Base-by-base conservation (phyloP, 1,140 invertebrate species). In the Acromyrmex heyeri region DNA sequence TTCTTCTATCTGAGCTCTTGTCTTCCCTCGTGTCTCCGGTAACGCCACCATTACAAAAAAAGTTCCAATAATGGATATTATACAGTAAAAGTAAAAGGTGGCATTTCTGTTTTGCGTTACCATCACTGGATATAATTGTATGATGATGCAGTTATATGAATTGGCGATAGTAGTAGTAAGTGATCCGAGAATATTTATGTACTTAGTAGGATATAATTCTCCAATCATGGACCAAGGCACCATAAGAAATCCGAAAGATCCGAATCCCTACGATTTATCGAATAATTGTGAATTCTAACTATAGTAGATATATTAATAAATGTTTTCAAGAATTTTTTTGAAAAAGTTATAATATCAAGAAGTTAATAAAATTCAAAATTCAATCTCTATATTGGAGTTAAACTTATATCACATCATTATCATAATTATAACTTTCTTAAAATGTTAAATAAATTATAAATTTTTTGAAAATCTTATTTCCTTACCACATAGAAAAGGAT, bases 121-220 rank as follows among this genome's bases (percentile, higher is more conserved):
- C 44, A 92, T 77, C 57, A 61, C 76, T 21, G 86, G 91, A 82
- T 92, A 92, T 30, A 91, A 61, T 27, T 90, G 86, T 14, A 90
- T 27, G 24, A 64, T 65, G 3, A 62, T 30, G 50, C 87, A 89
- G 44, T 87, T 79, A 18, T 65, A 91, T 12, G 90, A 61, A 38
- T 34, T 77, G 27, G 48, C 48, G 48, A 50, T 50, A 50, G 48
- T 50, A 55, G 16, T 30, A 38, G 2, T 44, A 12, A 44, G 38
- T 44, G 38, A 92, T 34, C 73, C 86, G 4, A 92, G 50, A 67
- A 89, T n/a, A 27, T 86, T 86, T 16, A 91, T 59, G 53, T 82
- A 87, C 69, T 77, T 87, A 18, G 69, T 89, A 21, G 78, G 78
- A 83, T 87, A 91, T n/a, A 92, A n/a, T 86, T 91, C 89, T 8